Percentiles rank a stretch among this genome's conserved stretches.
Conservation (phyloP, 2,113 vertebrate species). For the Forbesichthys agassizii region DNA sequence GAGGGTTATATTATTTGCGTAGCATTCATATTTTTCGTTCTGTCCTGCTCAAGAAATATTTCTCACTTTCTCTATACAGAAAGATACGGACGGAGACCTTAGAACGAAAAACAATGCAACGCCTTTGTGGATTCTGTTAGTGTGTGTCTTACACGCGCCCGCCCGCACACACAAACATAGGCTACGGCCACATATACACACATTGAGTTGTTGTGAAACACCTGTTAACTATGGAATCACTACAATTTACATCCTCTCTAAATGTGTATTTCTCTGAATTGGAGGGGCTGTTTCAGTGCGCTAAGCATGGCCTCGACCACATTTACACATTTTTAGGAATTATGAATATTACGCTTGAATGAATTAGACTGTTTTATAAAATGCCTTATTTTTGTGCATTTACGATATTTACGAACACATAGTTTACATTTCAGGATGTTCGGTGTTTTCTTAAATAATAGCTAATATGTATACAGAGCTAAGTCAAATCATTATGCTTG, state of each 20-base stretch:
- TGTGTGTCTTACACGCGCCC: not conserved
- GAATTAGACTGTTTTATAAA: not conserved
- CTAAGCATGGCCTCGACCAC: constrained; percentile 32
- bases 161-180: not conserved
- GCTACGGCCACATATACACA: not conserved
- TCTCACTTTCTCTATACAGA: not conserved
- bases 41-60: not conserved
- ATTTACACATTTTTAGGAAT: not conserved
- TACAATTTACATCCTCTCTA: constrained; percentile 69
- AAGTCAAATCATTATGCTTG: too few relatives aligned
- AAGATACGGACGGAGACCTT: constrained; percentile 23
- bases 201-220: constrained; percentile 68
- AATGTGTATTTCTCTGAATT: constrained; percentile 51
- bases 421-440: not conserved
- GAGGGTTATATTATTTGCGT: not conserved
- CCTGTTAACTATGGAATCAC: constrained; percentile 75
- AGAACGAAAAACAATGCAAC: constrained; percentile 27
- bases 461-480: too few relatives aligned
- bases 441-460: too few relatives aligned
- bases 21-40: not conserved
- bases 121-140: not conserved
- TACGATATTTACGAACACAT: not conserved
- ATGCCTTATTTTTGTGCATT: not conserved
- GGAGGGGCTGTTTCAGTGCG: constrained; percentile 42
- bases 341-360: not conserved